phyloP scores from a whole-genome alignment of 2,797 vertebrate genomes.

The Naso thynnoides region DNA sequence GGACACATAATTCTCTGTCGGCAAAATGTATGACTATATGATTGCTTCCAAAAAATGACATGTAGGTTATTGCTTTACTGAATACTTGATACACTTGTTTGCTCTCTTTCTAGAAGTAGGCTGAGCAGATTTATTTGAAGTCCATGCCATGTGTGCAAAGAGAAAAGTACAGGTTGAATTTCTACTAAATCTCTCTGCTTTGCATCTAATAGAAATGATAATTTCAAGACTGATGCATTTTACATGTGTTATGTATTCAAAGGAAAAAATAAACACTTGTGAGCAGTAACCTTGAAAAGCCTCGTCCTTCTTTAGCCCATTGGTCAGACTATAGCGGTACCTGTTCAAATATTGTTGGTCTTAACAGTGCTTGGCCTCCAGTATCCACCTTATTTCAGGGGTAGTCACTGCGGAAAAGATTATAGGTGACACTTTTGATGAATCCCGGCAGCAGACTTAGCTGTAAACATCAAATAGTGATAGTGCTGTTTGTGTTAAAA shows the following conservation, averaged over 20 bases:
- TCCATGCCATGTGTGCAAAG: neutral
- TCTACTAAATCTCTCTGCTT: neutral
- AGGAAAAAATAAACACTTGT: neutral
- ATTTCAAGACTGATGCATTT: neutral
- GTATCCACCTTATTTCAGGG: no score
- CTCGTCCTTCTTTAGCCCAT: neutral
- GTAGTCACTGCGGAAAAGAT: no score
- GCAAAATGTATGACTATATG: neutral
- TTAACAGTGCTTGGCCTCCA: no score
- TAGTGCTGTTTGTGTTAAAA: no score
- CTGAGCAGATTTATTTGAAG: neutral
- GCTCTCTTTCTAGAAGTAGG: neutral
- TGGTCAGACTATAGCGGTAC: neutral
- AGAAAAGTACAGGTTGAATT: neutral
- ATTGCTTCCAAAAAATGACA: constrained; percentile 1
- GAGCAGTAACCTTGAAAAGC: neutral
- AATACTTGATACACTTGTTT: neutral
- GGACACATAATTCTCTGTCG: neutral
- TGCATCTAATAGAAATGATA: neutral
- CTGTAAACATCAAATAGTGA: no score
- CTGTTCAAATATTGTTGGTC: no score
- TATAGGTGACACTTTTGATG: no score
- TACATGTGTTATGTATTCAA: neutral
- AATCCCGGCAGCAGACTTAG: no score
- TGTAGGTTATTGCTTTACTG: constrained; percentile 1